phyloP scores from a whole-genome alignment of 1,140 invertebrate genomes.

The Orchestia grillus region DNA sequence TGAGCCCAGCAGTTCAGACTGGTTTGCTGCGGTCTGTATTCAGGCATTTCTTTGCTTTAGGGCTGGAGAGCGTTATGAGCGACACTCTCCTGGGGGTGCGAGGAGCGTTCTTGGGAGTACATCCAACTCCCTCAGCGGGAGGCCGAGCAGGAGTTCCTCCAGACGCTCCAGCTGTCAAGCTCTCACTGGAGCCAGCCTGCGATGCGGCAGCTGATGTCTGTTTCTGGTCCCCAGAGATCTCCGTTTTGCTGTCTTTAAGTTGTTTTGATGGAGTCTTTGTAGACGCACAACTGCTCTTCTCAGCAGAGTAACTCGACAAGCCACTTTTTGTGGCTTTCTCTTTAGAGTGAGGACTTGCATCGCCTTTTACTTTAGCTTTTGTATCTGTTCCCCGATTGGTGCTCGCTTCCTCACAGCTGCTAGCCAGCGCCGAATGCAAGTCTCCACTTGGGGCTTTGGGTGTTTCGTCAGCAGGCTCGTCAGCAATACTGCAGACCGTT shows the following conservation, averaged over 20 bases:
- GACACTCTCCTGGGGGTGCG: slow-evolving; percentile 79
- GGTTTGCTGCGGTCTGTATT: background rate
- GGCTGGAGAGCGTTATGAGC: slow-evolving; percentile 66
- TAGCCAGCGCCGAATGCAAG: background rate
- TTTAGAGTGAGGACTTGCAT: background rate
- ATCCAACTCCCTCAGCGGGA: slow-evolving; percentile 57
- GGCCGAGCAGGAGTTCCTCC: background rate
- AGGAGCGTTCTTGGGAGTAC: slow-evolving; percentile 69
- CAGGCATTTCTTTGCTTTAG: slow-evolving; percentile 63
- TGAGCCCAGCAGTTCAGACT: background rate
- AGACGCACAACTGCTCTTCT: background rate
- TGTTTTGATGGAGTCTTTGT: background rate
- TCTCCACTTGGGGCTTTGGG: background rate
- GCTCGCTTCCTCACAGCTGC: background rate
- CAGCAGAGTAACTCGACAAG: background rate
- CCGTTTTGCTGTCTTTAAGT: background rate
- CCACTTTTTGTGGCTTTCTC: background rate
- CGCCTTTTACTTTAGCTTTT: background rate
- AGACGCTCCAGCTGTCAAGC: background rate
- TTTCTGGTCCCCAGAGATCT: background rate
- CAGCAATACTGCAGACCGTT: background rate
- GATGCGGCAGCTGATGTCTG: background rate
- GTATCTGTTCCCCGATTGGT: background rate
- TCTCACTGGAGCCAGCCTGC: background rate
- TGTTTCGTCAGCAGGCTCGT: background rate